Percentiles rank a stretch among this genome's conserved stretches.
Conservation (phyloP, 2,113 vertebrate species). For the Scolopax mira region DNA sequence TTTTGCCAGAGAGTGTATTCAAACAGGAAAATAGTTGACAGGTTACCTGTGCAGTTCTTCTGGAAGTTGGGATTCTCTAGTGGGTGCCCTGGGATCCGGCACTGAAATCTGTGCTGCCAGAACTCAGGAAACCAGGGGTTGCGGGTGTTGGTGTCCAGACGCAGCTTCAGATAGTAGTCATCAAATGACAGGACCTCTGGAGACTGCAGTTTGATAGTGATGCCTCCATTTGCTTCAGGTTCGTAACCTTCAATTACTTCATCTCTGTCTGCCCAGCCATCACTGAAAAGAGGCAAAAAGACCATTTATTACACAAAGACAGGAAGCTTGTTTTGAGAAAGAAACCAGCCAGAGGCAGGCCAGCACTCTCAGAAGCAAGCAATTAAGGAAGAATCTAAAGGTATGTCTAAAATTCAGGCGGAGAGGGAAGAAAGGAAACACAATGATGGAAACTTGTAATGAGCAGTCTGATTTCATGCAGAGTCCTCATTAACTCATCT, state of each 20-base stretch:
- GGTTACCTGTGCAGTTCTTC: conserved; percentile 91
- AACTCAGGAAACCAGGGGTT: conserved; percentile 98
- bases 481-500: conserved; percentile 1
- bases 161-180: conserved; percentile 93
- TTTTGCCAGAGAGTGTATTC: background rate
- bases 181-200: conserved; percentile 91
- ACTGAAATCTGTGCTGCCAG: conserved; percentile 98
- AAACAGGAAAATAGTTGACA: background rate
- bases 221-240: conserved; percentile 93
- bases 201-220: conserved; percentile 97
- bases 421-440: background rate
- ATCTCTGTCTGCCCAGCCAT: conserved; percentile 97
- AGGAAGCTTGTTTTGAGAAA: background rate
- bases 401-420: background rate
- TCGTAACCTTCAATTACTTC: conserved; percentile 98
- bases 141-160: conserved; percentile 88
- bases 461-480: background rate
- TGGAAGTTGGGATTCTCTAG: conserved; percentile 92
- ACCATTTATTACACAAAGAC: background rate
- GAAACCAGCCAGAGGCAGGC: background rate
- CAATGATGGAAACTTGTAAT: background rate
- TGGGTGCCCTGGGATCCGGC: conserved; percentile 87
- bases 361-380: background rate
- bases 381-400: background rate
- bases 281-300: conserved; percentile 75